A percentile compares a stretch with the other conserved stretches of the same genome.
These are phyloP conservation scores for Steatocranus sp. DNA, from an alignment of 2,797 vertebrate genomes.

Conservation along the genomic window DNA sequence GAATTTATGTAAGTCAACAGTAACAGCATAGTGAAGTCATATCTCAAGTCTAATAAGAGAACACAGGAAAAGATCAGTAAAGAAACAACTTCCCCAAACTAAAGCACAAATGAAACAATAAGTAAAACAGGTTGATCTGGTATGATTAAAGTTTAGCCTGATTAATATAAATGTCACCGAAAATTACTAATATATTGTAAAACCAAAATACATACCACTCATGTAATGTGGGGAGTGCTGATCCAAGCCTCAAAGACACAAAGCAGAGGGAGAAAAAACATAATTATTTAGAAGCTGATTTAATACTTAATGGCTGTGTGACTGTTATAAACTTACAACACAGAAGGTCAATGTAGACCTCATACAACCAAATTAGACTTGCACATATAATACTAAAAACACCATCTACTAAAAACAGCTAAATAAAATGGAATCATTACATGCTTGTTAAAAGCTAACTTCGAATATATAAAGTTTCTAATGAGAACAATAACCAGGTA, in stretches of 20 bases:
- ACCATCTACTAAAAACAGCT: not conserved
- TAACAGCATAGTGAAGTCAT: not conserved
- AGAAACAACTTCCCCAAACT: not conserved
- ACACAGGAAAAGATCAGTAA: not conserved
- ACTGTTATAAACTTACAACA: not conserved
- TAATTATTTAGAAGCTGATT: not conserved
- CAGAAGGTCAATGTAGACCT: not conserved
- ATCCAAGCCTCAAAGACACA: not conserved
- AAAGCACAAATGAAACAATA: not conserved
- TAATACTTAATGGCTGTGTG: not conserved
- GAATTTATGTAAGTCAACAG: not conserved
- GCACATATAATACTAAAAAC: not conserved
- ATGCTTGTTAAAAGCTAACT: not conserved
- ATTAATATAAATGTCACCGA: not conserved
- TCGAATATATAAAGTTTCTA: not conserved
- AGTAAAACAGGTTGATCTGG: not conserved
- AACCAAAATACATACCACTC: not conserved
- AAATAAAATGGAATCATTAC: not conserved
- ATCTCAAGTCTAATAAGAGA: not conserved
- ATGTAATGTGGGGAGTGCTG: not conserved
- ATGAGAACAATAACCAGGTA: not conserved
- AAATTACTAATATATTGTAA: not conserved
- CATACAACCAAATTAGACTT: not conserved
- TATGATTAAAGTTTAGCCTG: not conserved
- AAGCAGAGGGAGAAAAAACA: not conserved